Evolutionary conservation across 2,797 vertebrate species (phyloP).

Genomic region (Cichlasoma orientale): DNA sequence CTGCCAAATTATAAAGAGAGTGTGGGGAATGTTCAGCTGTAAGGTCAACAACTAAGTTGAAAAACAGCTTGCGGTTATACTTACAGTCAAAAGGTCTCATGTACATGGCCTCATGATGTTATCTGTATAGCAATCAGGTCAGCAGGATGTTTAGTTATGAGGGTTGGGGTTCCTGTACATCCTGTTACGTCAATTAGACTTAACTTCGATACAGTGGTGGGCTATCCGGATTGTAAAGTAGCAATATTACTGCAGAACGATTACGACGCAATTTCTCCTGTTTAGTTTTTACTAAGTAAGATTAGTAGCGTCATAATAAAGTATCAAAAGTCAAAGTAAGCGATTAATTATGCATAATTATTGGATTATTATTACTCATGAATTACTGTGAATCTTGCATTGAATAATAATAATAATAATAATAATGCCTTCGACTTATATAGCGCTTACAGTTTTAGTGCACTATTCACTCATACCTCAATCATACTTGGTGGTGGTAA

Average conservation of each 20-base stretch:
- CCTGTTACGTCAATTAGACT: neutral
- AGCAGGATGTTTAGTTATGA: conserved; percentile 30
- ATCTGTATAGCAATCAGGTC: conserved; percentile 20
- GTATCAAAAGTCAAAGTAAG: neutral
- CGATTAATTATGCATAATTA: neutral
- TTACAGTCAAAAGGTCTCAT: neutral
- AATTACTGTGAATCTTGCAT: too few species aligned
- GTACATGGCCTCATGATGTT: neutral
- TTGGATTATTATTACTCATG: too few species aligned
- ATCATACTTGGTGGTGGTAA: too few species aligned
- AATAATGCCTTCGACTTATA: too few species aligned
- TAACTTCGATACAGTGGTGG: neutral
- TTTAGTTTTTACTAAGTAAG: neutral
- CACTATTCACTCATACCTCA: too few species aligned
- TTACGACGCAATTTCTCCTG: neutral
- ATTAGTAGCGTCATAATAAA: neutral
- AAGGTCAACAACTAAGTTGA: neutral
- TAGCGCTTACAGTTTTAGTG: too few species aligned
- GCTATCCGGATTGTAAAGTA: neutral
- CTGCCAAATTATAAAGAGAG: neutral
- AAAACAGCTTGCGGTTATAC: neutral
- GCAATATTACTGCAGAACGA: neutral
- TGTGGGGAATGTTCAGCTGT: neutral
- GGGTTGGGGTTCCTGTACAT: neutral
- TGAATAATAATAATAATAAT: too few species aligned